Percentiles rank a stretch among this genome's conserved stretches.
phyloP scores from a whole-genome alignment of 2,797 vertebrate genomes.

The Tenualosa ilisha region DNA sequence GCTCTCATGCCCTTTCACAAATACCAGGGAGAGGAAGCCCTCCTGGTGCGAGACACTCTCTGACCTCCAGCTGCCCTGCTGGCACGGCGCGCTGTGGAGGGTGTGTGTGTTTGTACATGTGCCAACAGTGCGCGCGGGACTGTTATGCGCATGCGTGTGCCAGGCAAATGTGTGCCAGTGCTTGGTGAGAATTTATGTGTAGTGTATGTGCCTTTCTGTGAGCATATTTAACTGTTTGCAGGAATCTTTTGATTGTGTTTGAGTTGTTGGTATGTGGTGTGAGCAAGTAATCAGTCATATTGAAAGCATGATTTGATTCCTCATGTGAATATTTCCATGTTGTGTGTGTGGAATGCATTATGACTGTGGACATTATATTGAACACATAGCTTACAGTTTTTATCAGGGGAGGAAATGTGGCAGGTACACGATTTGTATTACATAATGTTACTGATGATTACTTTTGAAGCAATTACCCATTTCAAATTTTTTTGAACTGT shows the following conservation, averaged over 20 bases:
- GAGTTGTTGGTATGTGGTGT: background rate
- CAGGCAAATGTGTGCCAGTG: background rate
- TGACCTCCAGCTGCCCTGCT: slow-evolving; percentile 44
- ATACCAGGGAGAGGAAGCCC: slow-evolving; percentile 38
- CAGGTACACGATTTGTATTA: background rate
- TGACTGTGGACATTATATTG: background rate
- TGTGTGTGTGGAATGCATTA: background rate
- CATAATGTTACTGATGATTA: background rate
- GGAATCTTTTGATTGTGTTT: background rate
- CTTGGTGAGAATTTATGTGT: background rate
- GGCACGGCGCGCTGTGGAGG: slow-evolving; percentile 18
- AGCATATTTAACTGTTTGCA: background rate
- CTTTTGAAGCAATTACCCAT: background rate
- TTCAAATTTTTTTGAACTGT: background rate
- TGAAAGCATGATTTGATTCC: background rate
- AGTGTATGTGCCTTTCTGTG: background rate
- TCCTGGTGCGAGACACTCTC: slow-evolving; percentile 41
- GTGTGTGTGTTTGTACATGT: background rate
- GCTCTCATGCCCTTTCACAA: slow-evolving; percentile 42
- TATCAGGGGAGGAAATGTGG: background rate
- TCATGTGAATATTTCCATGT: background rate
- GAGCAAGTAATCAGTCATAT: background rate
- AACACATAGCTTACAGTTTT: background rate
- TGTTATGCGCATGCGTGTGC: background rate
- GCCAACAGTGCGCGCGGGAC: background rate